Evolutionary conservation across 37 sponge, comb jelly and placozoan species (phyloP), one percentile per base, ranked within the genome.

Genomic region (Spongia lamella): DNA sequence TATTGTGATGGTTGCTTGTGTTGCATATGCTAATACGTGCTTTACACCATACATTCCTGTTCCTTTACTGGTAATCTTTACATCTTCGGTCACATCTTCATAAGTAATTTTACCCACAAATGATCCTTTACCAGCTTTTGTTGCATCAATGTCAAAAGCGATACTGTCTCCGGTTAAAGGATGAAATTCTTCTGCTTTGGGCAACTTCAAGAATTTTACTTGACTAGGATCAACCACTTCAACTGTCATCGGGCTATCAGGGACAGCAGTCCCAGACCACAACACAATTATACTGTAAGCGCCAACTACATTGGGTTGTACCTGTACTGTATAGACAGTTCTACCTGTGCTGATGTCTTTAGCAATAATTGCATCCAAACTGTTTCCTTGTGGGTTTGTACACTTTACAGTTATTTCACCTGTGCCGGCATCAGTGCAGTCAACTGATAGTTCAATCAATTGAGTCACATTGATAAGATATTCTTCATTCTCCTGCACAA

Each of bases 381-480:
- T 62, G 17, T 76, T 61, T n/a, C 73, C 78, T 31, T 77, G 57
- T 19, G 91, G 88, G 19, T 87, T 77, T 1, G 69, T 63, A 27
- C 82, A 85, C 1, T 39, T 52, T 13, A 78, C 78, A 15, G 68
- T 57, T 11, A 90, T 70, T 17, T 75, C 27, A 2, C 88, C 91
- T 21, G 26, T 63, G 1, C 95, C 95, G 27, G 91, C 88, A 13
- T 79, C 70, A 15, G 80, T 90, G 0, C 82, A 63, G 56, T 94
- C 89, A 19, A 94, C 68, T 19, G 54, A 76, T 33, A 94, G 72
- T 68, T 76, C 24, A 3, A 94, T 63, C 1, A 76, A 74, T 1
- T 76, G 51, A 32, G 71, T 65, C 9, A 43, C 47, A 43, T 43
- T 43, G 47, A 43, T 43, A 16, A 68, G 27, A 14, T 57, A 38